phyloP scores from a whole-genome alignment of 2,113 vertebrate species.

The Pheucticus melanocephalus region DNA sequence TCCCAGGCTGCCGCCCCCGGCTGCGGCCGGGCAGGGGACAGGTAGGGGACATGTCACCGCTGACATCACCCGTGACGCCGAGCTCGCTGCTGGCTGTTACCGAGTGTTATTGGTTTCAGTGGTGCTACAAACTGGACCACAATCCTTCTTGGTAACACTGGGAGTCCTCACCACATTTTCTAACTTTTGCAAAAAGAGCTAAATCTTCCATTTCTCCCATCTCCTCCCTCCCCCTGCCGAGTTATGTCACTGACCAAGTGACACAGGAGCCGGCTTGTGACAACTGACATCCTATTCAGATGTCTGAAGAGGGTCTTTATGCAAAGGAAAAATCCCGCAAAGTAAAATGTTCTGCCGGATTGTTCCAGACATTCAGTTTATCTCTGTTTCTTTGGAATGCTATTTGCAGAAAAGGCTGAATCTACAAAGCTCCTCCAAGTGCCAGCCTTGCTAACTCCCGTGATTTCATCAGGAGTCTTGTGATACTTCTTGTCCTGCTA shows the following conservation, averaged over 20 bases:
- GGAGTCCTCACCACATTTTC: neutral
- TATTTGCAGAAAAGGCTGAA: conserved; percentile 32
- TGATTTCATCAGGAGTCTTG: conserved; percentile 20
- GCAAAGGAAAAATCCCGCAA: neutral
- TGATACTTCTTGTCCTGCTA: neutral
- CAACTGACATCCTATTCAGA: neutral
- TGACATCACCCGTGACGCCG: neutral
- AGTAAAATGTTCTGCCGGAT: neutral
- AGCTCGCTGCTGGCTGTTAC: neutral
- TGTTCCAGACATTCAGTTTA: neutral
- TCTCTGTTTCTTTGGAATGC: neutral
- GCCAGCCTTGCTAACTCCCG: neutral
- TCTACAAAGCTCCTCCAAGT: conserved; percentile 4
- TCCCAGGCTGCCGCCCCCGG: neutral
- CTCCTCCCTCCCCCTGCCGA: neutral
- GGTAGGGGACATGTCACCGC: neutral
- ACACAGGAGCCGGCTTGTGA: neutral
- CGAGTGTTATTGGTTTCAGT: neutral
- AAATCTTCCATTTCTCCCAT: neutral
- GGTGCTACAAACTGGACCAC: neutral
- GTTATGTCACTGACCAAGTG: neutral
- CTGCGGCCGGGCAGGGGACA: neutral
- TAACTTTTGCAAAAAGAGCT: neutral
- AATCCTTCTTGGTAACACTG: neutral
- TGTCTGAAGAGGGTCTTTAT: neutral